These are phyloP conservation scores for Netelia inedita DNA, from an alignment of 2,888 invertebrate genomes.

Conservation along the genomic window DNA sequence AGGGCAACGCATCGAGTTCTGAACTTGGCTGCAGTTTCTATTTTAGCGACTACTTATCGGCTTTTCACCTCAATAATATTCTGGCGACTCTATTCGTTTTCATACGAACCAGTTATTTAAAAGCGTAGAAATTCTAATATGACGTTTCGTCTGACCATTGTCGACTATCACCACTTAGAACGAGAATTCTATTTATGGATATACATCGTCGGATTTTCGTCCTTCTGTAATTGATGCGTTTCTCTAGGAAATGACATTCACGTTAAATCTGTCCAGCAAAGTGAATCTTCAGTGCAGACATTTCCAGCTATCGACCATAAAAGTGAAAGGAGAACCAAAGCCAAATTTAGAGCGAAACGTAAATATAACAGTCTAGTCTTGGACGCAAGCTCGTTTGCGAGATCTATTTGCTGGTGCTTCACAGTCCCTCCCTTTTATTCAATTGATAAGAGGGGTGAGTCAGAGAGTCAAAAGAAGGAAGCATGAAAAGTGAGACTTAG, in stretches of 20 bases:
- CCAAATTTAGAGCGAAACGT: conserved; percentile 15
- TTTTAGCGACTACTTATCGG: no score
- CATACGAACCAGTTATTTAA: no score
- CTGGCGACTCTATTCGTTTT: no score
- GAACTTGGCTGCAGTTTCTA: no score
- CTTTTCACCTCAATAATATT: no score
- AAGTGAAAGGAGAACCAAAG: conserved; percentile 13
- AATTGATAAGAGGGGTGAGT: conserved; percentile 14
- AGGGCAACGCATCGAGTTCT: no score
- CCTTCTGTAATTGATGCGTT: not conserved
- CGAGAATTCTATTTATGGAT: no score
- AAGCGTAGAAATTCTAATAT: no score
- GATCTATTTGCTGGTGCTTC: conserved; percentile 27
- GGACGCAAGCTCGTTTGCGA: conserved; percentile 22
- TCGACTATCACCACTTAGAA: no score
- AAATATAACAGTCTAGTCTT: conserved; percentile 27
- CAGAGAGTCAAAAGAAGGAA: not conserved
- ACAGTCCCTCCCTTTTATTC: conserved; percentile 49
- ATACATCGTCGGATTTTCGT: not conserved
- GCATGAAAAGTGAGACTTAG: conserved; percentile 13
- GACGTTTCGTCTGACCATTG: no score
- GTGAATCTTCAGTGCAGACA: not conserved
- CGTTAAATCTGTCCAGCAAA: not conserved
- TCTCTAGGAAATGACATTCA: conserved; percentile 12
- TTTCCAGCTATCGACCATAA: conserved; percentile 3